A percentile compares a stretch with the other conserved stretches of the same genome.
These are phyloP conservation scores for Brachypteracias leptosomus DNA, from an alignment of 2,113 vertebrate species.

Conservation along the genomic window DNA sequence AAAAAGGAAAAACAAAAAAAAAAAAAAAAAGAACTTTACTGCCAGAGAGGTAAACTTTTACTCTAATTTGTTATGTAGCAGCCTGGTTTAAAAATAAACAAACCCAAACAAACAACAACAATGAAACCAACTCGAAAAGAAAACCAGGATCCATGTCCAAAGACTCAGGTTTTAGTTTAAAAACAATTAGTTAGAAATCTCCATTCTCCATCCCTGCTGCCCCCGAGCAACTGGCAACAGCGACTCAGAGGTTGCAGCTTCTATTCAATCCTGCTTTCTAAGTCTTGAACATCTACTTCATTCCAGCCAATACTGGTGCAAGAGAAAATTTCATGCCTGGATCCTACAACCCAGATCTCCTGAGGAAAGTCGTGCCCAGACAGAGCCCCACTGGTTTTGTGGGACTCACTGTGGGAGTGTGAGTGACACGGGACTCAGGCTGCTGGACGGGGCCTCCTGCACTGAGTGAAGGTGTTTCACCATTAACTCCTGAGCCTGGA, in stretches of 20 bases:
- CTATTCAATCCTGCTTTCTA: not conserved
- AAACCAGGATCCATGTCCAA: constrained; percentile 38
- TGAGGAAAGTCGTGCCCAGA: accelerated
- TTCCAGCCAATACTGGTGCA: constrained; percentile 53
- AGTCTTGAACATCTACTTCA: not conserved
- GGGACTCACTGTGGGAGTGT: not conserved
- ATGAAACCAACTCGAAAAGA: not conserved
- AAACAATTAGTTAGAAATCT: constrained; percentile 30
- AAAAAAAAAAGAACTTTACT: not conserved
- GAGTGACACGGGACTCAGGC: not conserved
- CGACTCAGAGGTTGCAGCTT: not conserved
- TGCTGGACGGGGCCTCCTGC: not conserved
- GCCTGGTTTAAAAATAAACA: constrained; percentile 16
- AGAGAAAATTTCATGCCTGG: not conserved
- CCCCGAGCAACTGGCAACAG: not conserved
- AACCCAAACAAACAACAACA: not conserved
- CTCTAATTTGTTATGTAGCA: constrained; percentile 17
- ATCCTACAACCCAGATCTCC: not conserved
- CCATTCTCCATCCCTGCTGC: not conserved
- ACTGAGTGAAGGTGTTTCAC: too few species aligned
- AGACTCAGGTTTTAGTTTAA: not conserved
- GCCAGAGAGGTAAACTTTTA: constrained; percentile 66
- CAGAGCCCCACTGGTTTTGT: accelerated
- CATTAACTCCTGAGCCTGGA: too few species aligned
- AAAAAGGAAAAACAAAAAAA: not conserved